phyloP scores from a whole-genome alignment of 2,113 vertebrate genomes.

The Arothron firmamentum region DNA sequence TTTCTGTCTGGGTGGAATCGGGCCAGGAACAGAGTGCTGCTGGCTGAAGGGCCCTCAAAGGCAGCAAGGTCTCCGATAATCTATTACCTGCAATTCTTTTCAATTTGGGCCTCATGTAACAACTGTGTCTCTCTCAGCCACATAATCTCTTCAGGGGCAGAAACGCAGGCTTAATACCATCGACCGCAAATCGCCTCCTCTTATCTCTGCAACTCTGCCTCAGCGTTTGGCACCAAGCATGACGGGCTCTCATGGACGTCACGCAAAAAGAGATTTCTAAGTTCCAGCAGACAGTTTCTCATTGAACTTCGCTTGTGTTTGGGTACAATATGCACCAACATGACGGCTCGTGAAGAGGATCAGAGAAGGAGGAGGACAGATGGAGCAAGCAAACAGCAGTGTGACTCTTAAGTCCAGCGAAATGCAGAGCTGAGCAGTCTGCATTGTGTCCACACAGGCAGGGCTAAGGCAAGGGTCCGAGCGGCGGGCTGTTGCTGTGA shows the following conservation, averaged over 20 bases:
- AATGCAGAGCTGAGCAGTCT: constrained; percentile 51
- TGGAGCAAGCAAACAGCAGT: constrained; percentile 48
- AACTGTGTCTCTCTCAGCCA: constrained; percentile 30
- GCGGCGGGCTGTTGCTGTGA: constrained; percentile 72
- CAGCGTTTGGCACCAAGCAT: too few species aligned
- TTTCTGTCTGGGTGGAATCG: constrained; percentile 13
- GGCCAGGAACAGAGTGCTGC: constrained; percentile 23
- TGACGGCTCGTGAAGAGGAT: constrained; percentile 25
- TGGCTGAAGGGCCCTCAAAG: constrained; percentile 1
- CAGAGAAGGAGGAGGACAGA: constrained; percentile 40
- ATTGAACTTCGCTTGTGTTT: constrained; percentile 14
- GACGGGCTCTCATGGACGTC: background rate
- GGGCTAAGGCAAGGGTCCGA: constrained; percentile 53
- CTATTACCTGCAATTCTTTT: constrained; percentile 54
- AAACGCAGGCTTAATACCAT: constrained; percentile 47
- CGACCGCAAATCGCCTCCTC: constrained; percentile 35
- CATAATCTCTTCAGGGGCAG: constrained; percentile 55
- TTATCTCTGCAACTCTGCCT: constrained; percentile 41
- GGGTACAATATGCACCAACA: constrained; percentile 13
- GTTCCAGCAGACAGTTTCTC: constrained; percentile 12
- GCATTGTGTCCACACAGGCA: constrained; percentile 62
- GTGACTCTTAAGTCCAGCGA: constrained; percentile 42
- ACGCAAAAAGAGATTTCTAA: constrained; percentile 19
- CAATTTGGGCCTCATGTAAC: constrained; percentile 41
- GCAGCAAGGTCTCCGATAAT: constrained; percentile 54